A percentile compares a stretch with the other conserved stretches of the same genome.
phyloP scores from a whole-genome alignment of 2,113 vertebrate species.

The Nestor notabilis region DNA sequence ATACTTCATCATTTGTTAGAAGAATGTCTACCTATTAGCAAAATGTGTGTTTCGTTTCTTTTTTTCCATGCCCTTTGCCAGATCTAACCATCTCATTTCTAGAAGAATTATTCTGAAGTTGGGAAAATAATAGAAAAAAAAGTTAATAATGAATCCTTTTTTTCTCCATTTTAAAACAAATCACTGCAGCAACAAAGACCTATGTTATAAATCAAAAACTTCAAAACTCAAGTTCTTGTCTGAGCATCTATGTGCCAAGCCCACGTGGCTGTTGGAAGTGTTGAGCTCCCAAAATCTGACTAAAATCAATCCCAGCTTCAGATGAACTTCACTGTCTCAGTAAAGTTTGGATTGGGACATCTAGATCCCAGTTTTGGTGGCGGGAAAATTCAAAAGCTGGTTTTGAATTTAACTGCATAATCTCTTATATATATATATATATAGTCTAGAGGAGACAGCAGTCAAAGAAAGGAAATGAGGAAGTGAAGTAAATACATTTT shows the following conservation, averaged over 20 bases:
- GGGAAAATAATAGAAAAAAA: not conserved
- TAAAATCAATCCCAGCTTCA: not conserved
- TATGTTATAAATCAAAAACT: not conserved
- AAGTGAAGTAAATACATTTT: not conserved
- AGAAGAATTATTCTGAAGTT: not conserved
- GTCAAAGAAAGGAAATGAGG: not conserved
- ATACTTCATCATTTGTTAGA: not conserved
- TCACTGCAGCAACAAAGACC: not conserved
- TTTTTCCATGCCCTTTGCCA: not conserved
- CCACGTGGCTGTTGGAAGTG: not conserved
- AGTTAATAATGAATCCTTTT: not conserved
- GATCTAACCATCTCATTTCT: not conserved
- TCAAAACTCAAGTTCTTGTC: not conserved
- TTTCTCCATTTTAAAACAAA: not conserved
- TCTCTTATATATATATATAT: not conserved
- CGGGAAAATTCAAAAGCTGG: not conserved
- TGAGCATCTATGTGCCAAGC: not conserved
- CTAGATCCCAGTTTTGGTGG: not conserved
- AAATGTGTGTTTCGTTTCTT: not conserved
- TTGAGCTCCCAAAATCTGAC: not conserved
- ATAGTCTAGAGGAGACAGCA: not conserved
- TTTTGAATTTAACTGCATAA: not conserved
- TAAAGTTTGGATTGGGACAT: not conserved
- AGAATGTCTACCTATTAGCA: not conserved
- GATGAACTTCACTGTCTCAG: not conserved